These are phyloP conservation scores for Chaenodraco wilsoni DNA, from an alignment of 2,797 vertebrate genomes.

Conservation along the genomic window DNA sequence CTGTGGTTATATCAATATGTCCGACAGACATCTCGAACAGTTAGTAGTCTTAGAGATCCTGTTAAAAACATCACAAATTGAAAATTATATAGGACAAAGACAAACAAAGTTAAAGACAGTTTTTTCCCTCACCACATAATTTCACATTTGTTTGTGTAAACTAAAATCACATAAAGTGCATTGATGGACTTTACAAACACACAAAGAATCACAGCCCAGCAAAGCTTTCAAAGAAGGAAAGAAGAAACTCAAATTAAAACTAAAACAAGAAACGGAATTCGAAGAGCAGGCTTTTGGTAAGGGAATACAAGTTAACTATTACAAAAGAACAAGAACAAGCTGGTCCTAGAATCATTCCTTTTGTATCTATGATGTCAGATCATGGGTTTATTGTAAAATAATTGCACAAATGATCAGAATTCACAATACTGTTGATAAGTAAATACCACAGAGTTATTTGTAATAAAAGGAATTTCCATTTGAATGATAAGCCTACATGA, in stretches of 20 bases:
- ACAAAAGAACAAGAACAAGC: too few species aligned
- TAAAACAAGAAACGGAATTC: background rate
- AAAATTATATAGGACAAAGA: constrained; percentile 9
- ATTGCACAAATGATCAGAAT: constrained; percentile 30
- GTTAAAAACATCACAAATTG: background rate
- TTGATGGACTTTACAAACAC: background rate
- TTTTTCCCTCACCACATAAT: background rate
- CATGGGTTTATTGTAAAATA: constrained; percentile 25
- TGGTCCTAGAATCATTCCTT: background rate
- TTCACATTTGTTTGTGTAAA: constrained; percentile 2
- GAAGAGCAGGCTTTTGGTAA: too few species aligned
- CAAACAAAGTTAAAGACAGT: constrained; percentile 7
- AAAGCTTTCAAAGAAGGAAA: background rate
- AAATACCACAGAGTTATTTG: constrained; percentile 22
- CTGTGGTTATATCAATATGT: background rate
- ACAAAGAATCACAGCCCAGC: background rate
- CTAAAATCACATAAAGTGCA: background rate
- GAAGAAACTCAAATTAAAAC: background rate
- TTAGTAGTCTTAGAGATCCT: background rate
- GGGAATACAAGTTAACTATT: too few species aligned
- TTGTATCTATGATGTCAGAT: background rate
- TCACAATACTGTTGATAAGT: constrained; percentile 9
- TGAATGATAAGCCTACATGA: constrained; percentile 32
- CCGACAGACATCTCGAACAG: background rate
- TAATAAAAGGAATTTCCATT: constrained; percentile 37